Conservation (phyloP, 2,888 invertebrate species). For the Ariolimax columbianus region DNA sequence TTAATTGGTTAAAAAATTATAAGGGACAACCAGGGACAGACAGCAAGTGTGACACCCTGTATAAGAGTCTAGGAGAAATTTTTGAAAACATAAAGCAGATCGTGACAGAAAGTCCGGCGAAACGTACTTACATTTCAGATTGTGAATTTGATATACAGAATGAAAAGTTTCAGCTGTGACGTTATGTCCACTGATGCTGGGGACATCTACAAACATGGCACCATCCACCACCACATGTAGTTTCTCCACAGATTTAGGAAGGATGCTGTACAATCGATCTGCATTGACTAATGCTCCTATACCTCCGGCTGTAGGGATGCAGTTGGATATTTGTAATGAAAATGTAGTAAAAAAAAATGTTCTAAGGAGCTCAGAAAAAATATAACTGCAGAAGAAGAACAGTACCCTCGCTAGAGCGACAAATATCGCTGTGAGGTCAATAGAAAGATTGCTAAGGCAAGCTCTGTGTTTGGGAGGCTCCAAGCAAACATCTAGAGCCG, state of each 20-base stretch:
- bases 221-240: conserved; percentile 62
- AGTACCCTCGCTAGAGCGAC: no score
- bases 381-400: no score
- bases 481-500: no score
- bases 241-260: conserved; percentile 58
- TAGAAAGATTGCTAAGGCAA: no score
- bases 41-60: no score
- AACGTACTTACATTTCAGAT: conserved; percentile 56
- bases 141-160: conserved; percentile 57
- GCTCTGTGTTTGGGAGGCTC: no score
- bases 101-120: neutral
- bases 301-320: conserved; percentile 59
- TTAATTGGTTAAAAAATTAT: no score
- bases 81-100: neutral
- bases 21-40: no score
- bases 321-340: no score
- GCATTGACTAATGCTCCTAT: conserved; percentile 61
- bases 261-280: conserved; percentile 57
- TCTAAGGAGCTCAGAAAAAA: no score
- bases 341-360: no score
- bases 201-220: conserved; percentile 59
- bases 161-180: conserved; percentile 56
- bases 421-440: no score
- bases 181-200: conserved; percentile 48
- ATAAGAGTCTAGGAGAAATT: neutral